phyloP scores from a whole-genome alignment of 2,888 invertebrate species.

The Scaptomyza reducta region DNA sequence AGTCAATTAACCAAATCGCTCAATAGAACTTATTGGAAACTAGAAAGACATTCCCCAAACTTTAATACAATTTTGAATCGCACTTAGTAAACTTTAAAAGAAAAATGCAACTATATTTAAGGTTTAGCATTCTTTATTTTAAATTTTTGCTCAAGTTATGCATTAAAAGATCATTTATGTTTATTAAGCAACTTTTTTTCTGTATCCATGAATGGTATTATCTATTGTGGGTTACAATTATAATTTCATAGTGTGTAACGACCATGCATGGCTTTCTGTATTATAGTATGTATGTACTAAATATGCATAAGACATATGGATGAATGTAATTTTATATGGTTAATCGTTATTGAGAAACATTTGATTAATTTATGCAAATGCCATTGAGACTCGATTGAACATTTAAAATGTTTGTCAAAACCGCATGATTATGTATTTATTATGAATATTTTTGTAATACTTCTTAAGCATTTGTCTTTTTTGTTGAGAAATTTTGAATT shows the following conservation, averaged over 20 bases:
- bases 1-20: not conserved
- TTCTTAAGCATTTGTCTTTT: constrained; percentile 77
- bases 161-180: constrained; percentile 75
- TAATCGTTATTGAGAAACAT: constrained; percentile 61
- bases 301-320: constrained; percentile 27
- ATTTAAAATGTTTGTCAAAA: constrained; percentile 74
- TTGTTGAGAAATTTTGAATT: constrained; percentile 72
- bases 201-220: constrained; percentile 55
- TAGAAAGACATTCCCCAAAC: too few species aligned
- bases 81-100: too few species aligned
- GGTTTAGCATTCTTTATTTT: constrained; percentile 81
- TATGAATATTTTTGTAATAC: constrained; percentile 67
- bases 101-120: constrained; percentile 47
- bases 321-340: constrained; percentile 41
- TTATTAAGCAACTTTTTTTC: constrained; percentile 76
- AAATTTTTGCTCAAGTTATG: constrained; percentile 69
- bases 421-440: constrained; percentile 74
- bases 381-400: constrained; percentile 72
- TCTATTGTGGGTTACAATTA: constrained; percentile 64
- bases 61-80: too few species aligned
- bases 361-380: constrained; percentile 61
- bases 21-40: too few species aligned
- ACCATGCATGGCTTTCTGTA: constrained; percentile 60
- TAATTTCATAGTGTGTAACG: constrained; percentile 63
- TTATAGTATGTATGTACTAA: constrained; percentile 40